Evolutionary conservation across 2,113 vertebrate species (phyloP).

Genomic region (Syrrhaptes paradoxus): DNA sequence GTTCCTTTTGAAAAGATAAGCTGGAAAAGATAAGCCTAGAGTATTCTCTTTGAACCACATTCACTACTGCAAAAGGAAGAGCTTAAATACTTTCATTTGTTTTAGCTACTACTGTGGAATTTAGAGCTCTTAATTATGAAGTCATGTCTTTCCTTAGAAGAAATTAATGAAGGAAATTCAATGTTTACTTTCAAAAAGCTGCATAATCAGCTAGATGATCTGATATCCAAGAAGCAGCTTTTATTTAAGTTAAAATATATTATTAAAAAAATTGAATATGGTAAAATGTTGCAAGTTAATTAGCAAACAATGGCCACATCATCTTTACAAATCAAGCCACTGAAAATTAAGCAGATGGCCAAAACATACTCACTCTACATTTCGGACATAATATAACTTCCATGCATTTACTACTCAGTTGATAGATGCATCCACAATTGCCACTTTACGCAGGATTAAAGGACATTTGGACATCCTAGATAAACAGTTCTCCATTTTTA

Average conservation of each 20-base stretch:
- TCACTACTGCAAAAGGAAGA: background rate
- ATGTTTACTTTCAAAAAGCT: background rate
- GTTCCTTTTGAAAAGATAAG: background rate
- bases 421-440: background rate
- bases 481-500: background rate
- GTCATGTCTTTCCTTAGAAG: background rate
- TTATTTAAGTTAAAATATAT: background rate
- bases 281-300: background rate
- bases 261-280: background rate
- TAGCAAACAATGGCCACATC: background rate
- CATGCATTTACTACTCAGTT: background rate
- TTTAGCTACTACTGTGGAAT: background rate
- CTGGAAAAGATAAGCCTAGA: background rate
- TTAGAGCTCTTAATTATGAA: background rate
- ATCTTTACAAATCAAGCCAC: background rate
- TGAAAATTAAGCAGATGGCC: background rate
- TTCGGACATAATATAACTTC: background rate
- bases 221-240: background rate
- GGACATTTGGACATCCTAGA: background rate
- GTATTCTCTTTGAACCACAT: background rate
- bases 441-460: background rate
- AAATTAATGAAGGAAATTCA: background rate
- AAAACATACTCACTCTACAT: background rate
- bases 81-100: background rate
- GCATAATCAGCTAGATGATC: background rate